Conservation (phyloP, 2,888 invertebrate species). For the Gortyna flavago region DNA sequence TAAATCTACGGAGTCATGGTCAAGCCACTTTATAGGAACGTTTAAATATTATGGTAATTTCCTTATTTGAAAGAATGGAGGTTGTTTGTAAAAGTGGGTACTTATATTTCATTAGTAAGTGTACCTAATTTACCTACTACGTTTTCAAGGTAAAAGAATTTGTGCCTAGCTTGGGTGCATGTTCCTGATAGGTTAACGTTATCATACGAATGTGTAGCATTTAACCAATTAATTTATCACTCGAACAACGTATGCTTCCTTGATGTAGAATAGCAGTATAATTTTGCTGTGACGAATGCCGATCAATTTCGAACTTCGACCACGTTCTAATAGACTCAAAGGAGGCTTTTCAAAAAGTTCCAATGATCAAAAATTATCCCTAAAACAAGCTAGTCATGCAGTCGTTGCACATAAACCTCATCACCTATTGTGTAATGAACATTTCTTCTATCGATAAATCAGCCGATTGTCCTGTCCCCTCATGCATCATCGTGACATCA, state of each 20-base stretch:
- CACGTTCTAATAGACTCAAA: slow-evolving; percentile 1
- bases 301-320: background rate
- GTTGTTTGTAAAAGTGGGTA: slow-evolving; percentile 29
- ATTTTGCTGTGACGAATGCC: background rate
- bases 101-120: background rate
- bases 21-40: slow-evolving; percentile 43
- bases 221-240: background rate
- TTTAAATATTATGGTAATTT: slow-evolving; percentile 48
- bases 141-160: background rate
- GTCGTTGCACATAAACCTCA: slow-evolving; percentile 27
- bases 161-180: background rate
- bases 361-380: background rate
- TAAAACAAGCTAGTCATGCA: slow-evolving; percentile 20
- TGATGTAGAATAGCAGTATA: background rate
- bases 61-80: slow-evolving; percentile 34
- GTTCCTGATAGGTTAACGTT: background rate
- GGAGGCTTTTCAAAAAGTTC: slow-evolving; percentile 4
- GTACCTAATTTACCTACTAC: no score
- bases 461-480: slow-evolving; percentile 49
- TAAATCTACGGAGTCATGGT: slow-evolving; percentile 66
- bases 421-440: slow-evolving; percentile 49
- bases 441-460: slow-evolving; percentile 57
- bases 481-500: slow-evolving; percentile 67
- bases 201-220: background rate
- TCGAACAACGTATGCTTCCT: background rate